phyloP scores from a whole-genome alignment of 2,888 invertebrate species.

The Andrena trimmerana region DNA sequence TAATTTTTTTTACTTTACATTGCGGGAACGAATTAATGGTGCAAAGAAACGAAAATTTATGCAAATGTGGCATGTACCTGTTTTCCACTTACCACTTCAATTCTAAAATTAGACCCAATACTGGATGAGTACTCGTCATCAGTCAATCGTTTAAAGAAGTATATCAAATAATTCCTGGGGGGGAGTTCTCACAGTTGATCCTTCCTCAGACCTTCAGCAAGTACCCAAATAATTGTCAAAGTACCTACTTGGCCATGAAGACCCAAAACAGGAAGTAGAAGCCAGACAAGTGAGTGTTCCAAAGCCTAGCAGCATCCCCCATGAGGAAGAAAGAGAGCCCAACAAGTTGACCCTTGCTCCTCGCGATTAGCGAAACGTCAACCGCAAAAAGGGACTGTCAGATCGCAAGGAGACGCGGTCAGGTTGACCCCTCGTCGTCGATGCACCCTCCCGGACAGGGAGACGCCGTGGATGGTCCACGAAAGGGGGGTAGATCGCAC shows the following conservation, averaged over 20 bases:
- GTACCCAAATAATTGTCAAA: background rate
- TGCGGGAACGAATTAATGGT: too few relatives aligned
- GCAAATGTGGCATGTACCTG: too few relatives aligned
- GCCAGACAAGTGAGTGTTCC: background rate
- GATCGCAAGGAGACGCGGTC: slow-evolving; percentile 21
- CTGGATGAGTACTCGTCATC: slow-evolving; percentile 12
- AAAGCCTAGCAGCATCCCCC: background rate
- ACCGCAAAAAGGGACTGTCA: slow-evolving; percentile 18
- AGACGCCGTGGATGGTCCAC: slow-evolving; percentile 50
- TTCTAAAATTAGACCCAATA: too few relatives aligned
- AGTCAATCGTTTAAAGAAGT: slow-evolving; percentile 33
- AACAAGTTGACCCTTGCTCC: slow-evolving; percentile 12
- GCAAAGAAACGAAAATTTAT: too few relatives aligned
- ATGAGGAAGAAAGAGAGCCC: background rate
- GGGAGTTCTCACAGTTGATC: slow-evolving; percentile 19
- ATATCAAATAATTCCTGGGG: slow-evolving; percentile 12
- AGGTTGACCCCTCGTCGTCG: slow-evolving; percentile 40
- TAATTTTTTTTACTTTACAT: too few relatives aligned
- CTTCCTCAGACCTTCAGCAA: background rate
- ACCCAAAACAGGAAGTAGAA: too few relatives aligned
- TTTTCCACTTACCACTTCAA: too few relatives aligned
- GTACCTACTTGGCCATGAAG: background rate
- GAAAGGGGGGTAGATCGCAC: slow-evolving; percentile 43
- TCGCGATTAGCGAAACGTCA: slow-evolving; percentile 14
- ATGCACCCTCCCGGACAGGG: slow-evolving; percentile 42